Conservation (phyloP, 2,797 vertebrate species). For the Tenualosa thibaudeaui region DNA sequence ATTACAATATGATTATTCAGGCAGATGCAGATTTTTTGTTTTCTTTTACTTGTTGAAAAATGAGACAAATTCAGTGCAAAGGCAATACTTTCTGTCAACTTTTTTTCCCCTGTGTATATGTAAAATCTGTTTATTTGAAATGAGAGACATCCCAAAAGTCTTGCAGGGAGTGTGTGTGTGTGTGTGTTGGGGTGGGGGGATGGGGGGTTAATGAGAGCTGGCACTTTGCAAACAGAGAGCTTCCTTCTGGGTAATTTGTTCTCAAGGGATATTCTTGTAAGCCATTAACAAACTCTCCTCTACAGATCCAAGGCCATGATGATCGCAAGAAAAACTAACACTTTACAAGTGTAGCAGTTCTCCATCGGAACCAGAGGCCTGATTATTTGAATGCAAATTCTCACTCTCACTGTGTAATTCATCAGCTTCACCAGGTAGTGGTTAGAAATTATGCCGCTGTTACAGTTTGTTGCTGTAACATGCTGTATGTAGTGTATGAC, state of each 20-base stretch:
- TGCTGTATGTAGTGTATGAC: not conserved
- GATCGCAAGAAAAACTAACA: slow-evolving; percentile 72
- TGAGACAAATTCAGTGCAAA: not conserved
- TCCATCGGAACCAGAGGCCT: slow-evolving; percentile 67
- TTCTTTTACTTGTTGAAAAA: not conserved
- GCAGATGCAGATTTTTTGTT: no score
- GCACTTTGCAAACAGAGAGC: slow-evolving; percentile 65
- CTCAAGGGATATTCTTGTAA: slow-evolving; percentile 68
- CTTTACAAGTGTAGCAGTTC: slow-evolving; percentile 71
- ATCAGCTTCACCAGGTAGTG: slow-evolving; percentile 55
- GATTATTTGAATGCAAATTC: slow-evolving; percentile 77
- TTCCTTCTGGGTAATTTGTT: slow-evolving; percentile 70
- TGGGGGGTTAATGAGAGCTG: slow-evolving; percentile 45
- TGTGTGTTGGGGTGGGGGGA: no score
- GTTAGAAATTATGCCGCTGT: no score
- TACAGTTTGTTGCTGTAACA: no score
- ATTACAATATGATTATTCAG: not conserved
- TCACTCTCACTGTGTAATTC: slow-evolving; percentile 63
- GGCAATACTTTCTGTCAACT: not conserved
- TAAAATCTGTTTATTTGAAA: slow-evolving; percentile 49
- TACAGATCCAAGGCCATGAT: slow-evolving; percentile 59
- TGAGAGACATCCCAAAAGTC: not conserved
- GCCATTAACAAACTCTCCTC: slow-evolving; percentile 73
- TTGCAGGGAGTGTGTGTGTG: not conserved
- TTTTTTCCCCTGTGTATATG: not conserved